Evolutionary conservation across 23 tunicate genomes (phyloP), one percentile per base, ranked within the genome.

Genomic region (Botrylloides violaceus): DNA sequence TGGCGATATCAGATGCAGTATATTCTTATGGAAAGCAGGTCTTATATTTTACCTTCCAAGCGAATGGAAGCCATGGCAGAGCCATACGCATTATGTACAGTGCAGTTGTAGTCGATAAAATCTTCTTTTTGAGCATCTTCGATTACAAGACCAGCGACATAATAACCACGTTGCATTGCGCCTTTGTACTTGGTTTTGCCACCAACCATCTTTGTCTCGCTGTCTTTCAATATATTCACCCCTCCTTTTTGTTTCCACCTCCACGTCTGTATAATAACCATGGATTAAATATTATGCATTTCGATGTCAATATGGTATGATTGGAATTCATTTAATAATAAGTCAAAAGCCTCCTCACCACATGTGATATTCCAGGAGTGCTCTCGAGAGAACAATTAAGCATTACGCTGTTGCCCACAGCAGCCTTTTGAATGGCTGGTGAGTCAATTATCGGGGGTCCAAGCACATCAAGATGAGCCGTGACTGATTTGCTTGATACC

Each of bases 181-280:
- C 79, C 79, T 1, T 60, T 78, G 63, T 77, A 88, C 49, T 88
- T 82, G 35, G 33, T 53, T 36, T 31, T 59, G 53, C 49, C 34
- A 26, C 49, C 49, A 3, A 56, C 23, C 26, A 22, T 66, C 59
- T 26, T 26, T 0, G 81, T 61, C 9, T 66, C 81, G 77, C 76
- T 87, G 66, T 66, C 76, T n/a, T 27, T 37, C 60, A 87, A 38
- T 9, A 75, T 61, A 6, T 64, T 33, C 28, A 15, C 38, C 29
- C 25, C 22, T 20, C 65, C 84, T 0, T 31, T 61, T 12, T 32
- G 38, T 1, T 59, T 31, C 95, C 95, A 87, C 19, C 70, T 36
- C 95, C 95, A 85, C 1, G 76, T 75, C 94, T 87, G n/a, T n/a
- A n/a, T n/a, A n/a, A n/a, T n/a, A n/a, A n/a, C n/a, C 23, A 48